Conservation (phyloP, 2,888 invertebrate species). For the Tiliacea citrago region DNA sequence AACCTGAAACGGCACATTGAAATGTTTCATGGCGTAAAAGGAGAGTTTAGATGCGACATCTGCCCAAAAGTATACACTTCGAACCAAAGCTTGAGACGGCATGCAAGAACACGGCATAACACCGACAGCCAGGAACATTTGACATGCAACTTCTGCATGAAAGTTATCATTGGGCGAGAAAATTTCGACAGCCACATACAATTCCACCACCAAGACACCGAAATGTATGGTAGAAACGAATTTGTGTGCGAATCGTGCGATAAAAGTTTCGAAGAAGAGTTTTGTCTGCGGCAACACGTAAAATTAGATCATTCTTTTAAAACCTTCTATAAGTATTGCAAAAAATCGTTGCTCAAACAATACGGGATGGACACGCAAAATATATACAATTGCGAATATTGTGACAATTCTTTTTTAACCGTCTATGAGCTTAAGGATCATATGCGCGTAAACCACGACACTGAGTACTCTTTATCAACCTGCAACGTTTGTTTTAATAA, state of each 20-base stretch:
- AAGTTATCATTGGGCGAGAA: slow-evolving; percentile 65
- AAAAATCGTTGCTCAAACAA: slow-evolving; percentile 72
- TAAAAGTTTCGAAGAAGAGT: slow-evolving; percentile 73
- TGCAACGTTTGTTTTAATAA: slow-evolving; percentile 85
- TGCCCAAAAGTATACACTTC: slow-evolving; percentile 84
- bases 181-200: slow-evolving; percentile 70
- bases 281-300: slow-evolving; percentile 76
- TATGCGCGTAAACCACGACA: slow-evolving; percentile 77
- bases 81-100: slow-evolving; percentile 80
- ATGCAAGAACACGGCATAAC: slow-evolving; percentile 72
- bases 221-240: slow-evolving; percentile 40
- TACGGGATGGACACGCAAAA: slow-evolving; percentile 49
- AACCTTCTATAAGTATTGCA: slow-evolving; percentile 82
- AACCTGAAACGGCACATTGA: slow-evolving; percentile 81
- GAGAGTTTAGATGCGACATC: slow-evolving; percentile 76
- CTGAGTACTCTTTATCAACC: slow-evolving; percentile 76
- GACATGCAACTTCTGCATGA: slow-evolving; percentile 68
- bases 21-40: slow-evolving; percentile 78
- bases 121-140: slow-evolving; percentile 66
- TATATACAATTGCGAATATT: slow-evolving; percentile 79
- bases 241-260: slow-evolving; percentile 75
- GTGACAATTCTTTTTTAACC: slow-evolving; percentile 70
- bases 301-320: slow-evolving; percentile 81
- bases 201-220: slow-evolving; percentile 51
- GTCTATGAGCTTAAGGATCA: slow-evolving; percentile 82